Base-by-base conservation (phyloP, 2,797 vertebrate species). In the Monodelphis domestica region DNA sequence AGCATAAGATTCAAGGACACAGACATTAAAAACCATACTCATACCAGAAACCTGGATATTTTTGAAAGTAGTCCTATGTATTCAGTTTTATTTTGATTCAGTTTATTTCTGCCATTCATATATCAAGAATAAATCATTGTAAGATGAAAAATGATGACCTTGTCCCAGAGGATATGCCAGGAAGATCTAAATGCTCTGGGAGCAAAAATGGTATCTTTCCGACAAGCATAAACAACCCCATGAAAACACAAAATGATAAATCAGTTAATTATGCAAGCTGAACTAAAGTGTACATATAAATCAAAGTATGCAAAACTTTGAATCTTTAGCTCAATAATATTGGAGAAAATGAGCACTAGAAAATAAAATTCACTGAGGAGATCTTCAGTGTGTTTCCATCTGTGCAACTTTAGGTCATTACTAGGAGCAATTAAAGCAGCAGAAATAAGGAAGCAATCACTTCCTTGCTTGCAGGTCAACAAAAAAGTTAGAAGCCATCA, bases 241-340 rank as follows among this genome's bases (percentile, higher is more conserved):
- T 30, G 70, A 88, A 88, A 88, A 94, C 24, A n/a, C 56, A 94
- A 90, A 53, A 57, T 89, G 17, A 17, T 21, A 93, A 96, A 26
- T 89, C 28, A 55, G 24, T 0, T 63, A 54, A 89, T 91, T 88
- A 90, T 52, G 87, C 91, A 92, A 89, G 54, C 53, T 53, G 53
- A 94, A 12, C 12, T 14, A 88, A 90, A 53, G 6, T 92, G 12
- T 30, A 28, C 4, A 0, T 59, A 87, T 87, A 51, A 91, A 51
- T 7, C 63, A 9, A n/a, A 91, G 89, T n/a, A 89, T 91, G 90
- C 88, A 94, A 92, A 26, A n/a, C 38, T 53, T 70, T 88, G 15
- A 0, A 63, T 94, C 30, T 91, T 94, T 30, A 94, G 38, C 87
- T 55, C 57, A 59, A 51, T 91, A 33, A 93, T 54, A 91, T 0